These are phyloP conservation scores for Drosophila mojavensis DNA, from an alignment of 1,140 invertebrate genomes.

Conservation along the genomic window DNA sequence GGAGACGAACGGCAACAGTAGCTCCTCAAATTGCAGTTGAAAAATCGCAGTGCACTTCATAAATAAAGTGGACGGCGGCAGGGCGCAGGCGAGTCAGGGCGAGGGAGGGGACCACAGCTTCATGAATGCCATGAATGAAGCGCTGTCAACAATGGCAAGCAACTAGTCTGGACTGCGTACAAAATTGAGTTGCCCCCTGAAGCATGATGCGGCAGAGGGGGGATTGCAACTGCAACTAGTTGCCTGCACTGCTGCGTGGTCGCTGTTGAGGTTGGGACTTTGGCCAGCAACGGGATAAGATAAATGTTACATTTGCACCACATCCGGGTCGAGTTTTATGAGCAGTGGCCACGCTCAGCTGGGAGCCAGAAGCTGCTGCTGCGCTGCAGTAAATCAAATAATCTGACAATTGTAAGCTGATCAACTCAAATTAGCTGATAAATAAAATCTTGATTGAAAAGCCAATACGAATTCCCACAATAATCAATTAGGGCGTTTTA, in stretches of 20 bases:
- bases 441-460: not conserved
- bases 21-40: constrained; percentile 76
- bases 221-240: constrained; percentile 19
- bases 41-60: constrained; percentile 74
- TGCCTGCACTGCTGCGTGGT: constrained; percentile 27
- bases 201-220: not conserved
- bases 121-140: constrained; percentile 75
- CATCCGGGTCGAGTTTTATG: constrained; percentile 21
- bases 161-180: constrained; percentile 19
- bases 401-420: constrained; percentile 12
- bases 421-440: constrained; percentile 1
- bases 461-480: not conserved
- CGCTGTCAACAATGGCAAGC: constrained; percentile 74
- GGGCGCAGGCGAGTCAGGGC: not conserved
- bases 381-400: constrained; percentile 1
- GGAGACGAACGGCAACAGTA: constrained; percentile 29
- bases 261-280: constrained; percentile 36
- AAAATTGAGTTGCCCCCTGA: constrained; percentile 1
- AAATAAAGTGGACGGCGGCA: constrained; percentile 65
- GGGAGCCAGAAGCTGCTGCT: not conserved
- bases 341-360: not conserved
- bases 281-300: constrained; percentile 43
- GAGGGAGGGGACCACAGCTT: constrained; percentile 27
- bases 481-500: not conserved
- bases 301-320: constrained; percentile 54